Base-by-base conservation (phyloP, 23 tunicate genomes). In the Ciona savignyi region DNA sequence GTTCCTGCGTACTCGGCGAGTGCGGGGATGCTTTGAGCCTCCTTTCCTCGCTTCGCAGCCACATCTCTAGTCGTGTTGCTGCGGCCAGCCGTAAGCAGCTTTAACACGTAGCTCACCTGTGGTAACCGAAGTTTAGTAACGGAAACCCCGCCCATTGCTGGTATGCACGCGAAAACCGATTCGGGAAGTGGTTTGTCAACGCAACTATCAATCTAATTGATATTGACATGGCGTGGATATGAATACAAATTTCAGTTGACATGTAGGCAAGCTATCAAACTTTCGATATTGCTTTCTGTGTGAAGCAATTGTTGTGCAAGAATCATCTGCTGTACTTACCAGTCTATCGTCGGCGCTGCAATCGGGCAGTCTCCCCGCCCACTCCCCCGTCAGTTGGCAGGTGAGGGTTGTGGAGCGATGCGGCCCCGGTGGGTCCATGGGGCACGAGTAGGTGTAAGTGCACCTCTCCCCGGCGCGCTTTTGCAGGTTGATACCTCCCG, bases 341-440 rank as follows among this genome's bases (percentile, higher is more conserved):
- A 81, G 29, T 51, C 35, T 32, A 4, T 81, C 86, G 29, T 81
- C 78, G 32, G 27, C 4, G 74, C 69, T 27, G 76, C 86, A 81
- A 30, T 81, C 86, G 3, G 86, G 86, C 74, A 65, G 30, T 15
- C 2, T 29, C 51, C 86, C 86, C 35, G 73, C 60, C 86, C 86
- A 81, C 27, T 73, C 27, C 35, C 86, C 86, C 4, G 21, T 49
- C 11, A 63, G 30, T 20, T n/a, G 21, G 30, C 86, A 81, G 2
- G 31, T 29, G 63, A 81, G 23, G 3, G 67, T 22, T 4, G 79
- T 51, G 22, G 23, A 3, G 30, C 86, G 66, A 67, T 66, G 79
- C 1, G 74, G 60, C 3, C 74, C 73, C 1, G 74, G 35, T 42
- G 74, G 74, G 71, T 81, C 86, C 32, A 73, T 23, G 2, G 73